Percentiles rank a stretch among this genome's conserved stretches.
Conservation (phyloP, 2,888 invertebrate genomes). For the Erpobdella octoculata region DNA sequence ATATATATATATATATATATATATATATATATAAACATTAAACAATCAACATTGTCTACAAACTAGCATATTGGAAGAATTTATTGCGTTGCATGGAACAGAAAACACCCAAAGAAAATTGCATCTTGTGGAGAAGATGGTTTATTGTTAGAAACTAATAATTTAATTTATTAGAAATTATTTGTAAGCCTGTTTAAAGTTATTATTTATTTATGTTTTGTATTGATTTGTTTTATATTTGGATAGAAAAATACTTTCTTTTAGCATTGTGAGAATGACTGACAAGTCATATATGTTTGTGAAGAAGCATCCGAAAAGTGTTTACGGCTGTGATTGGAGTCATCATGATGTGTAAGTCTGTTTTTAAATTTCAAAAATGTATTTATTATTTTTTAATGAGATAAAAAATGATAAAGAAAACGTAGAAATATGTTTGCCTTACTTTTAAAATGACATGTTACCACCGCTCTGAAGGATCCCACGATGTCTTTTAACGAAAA, state of each 20-base stretch:
- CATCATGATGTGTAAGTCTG: constrained; percentile 43
- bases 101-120: constrained; percentile 49
- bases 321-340: constrained; percentile 54
- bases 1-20: no score
- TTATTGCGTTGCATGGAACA: constrained; percentile 52
- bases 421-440: no score
- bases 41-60: no score
- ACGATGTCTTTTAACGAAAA: no score
- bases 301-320: constrained; percentile 48
- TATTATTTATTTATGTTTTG: not conserved
- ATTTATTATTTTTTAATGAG: no score
- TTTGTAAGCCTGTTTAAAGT: not conserved
- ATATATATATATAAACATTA: no score
- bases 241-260: not conserved
- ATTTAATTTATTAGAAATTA: not conserved
- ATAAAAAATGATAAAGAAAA: no score
- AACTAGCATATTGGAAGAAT: constrained; percentile 43
- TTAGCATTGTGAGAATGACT: not conserved
- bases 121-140: constrained; percentile 50
- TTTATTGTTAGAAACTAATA: constrained; percentile 43
- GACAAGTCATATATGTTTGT: not conserved
- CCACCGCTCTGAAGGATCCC: no score
- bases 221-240: not conserved
- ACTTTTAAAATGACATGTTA: no score
- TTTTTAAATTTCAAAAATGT: not conserved